Percentiles rank a stretch among this genome's conserved stretches.
These are phyloP conservation scores for Motacilla tschutschensis DNA, from an alignment of 2,113 vertebrate species.

Conservation along the genomic window DNA sequence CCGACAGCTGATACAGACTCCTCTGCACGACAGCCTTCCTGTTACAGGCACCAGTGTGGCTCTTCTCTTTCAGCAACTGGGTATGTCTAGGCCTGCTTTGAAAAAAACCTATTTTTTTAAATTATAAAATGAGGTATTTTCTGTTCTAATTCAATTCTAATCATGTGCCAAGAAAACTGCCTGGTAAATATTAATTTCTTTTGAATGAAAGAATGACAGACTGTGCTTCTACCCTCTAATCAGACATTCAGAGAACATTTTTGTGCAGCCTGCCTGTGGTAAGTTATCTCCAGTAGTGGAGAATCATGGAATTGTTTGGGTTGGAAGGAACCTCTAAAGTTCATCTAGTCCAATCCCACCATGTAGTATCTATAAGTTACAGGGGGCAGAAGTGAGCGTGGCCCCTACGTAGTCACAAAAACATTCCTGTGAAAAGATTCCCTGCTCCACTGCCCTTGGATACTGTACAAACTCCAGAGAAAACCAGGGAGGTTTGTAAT, in stretches of 20 bases:
- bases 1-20: constrained; percentile 95
- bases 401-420: neutral
- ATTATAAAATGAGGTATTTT: neutral
- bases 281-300: neutral
- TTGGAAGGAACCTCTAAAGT: neutral
- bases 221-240: neutral
- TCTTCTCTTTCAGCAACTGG: constrained; percentile 95
- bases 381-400: neutral
- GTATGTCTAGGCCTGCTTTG: constrained; percentile 74
- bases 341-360: neutral
- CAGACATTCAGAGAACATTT: neutral
- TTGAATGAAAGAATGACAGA: neutral
- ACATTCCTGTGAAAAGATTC: neutral
- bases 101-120: neutral
- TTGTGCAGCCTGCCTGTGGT: neutral
- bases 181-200: neutral
- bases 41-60: constrained; percentile 92
- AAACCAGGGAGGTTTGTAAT: neutral
- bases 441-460: neutral
- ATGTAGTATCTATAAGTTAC: neutral
- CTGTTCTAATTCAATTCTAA: neutral
- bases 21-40: constrained; percentile 88
- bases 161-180: constrained; percentile 4
- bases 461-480: neutral
- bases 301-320: neutral